A percentile compares a stretch with the other conserved stretches of the same genome.
phyloP scores from a whole-genome alignment of 2,797 vertebrate species.

The Muscicapa striata region DNA sequence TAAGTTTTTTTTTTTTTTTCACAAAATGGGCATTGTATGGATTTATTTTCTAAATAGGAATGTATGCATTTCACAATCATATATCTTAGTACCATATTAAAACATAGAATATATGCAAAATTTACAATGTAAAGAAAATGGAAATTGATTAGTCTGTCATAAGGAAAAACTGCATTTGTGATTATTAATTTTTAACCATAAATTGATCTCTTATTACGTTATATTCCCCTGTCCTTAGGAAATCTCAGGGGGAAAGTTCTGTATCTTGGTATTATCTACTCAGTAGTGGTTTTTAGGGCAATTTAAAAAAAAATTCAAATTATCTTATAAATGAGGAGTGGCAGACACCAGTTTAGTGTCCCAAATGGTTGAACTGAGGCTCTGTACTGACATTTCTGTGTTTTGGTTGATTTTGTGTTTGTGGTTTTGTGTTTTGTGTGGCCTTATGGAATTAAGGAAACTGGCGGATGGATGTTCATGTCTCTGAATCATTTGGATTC shows the following conservation, averaged over 20 bases:
- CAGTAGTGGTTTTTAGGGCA: background rate
- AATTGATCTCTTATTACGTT: background rate
- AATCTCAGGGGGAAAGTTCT: background rate
- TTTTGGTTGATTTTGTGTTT: background rate
- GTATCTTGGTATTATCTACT: background rate
- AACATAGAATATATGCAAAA: background rate
- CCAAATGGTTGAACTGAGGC: background rate
- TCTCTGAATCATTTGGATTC: background rate
- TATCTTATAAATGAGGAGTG: background rate
- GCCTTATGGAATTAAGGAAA: background rate
- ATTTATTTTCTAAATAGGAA: background rate
- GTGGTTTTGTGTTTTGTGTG: no score
- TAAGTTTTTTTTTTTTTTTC: background rate
- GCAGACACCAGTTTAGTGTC: background rate
- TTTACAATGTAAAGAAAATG: background rate
- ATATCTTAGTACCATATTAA: background rate
- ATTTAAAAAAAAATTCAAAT: background rate
- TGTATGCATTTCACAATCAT: background rate
- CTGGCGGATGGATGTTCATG: background rate
- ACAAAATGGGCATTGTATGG: fast-evolving
- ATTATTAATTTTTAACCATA: background rate
- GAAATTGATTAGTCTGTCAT: background rate
- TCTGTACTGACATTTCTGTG: background rate
- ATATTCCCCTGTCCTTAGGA: background rate
- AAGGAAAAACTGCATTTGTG: background rate